A percentile compares a stretch with the other conserved stretches of the same genome.
phyloP scores from a whole-genome alignment of 2,888 invertebrate species.

The Abrostola tripartita region DNA sequence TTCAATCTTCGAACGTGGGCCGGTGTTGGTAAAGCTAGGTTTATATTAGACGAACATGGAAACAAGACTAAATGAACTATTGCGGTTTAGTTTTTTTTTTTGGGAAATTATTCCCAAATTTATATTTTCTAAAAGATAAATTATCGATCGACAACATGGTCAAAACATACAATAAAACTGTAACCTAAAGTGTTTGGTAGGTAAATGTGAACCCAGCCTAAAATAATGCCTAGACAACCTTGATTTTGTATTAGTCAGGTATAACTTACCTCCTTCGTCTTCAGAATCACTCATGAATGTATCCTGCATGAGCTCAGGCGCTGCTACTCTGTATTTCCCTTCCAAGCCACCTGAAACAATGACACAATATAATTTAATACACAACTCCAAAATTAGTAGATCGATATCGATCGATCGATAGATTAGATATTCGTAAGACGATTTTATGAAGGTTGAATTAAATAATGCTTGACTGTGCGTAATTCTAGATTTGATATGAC shows the following conservation, averaged over 20 bases:
- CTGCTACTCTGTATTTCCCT: constrained; percentile 98
- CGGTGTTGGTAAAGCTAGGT: neutral
- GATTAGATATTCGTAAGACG: no score
- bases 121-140: no score
- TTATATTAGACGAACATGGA: neutral
- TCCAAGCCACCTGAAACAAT: constrained; percentile 90
- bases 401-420: no score
- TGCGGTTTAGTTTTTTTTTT: no score
- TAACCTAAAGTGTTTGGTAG: neutral
- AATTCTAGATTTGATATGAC: no score
- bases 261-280: constrained; percentile 96
- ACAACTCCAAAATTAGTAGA: neutral
- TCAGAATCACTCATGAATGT: constrained; percentile 99
- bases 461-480: no score
- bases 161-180: no score
- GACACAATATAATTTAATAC: constrained; percentile 4
- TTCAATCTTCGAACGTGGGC: constrained; percentile 31
- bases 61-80: neutral
- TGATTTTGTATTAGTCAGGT: constrained; percentile 3
- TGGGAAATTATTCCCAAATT: neutral
- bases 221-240: neutral
- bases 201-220: neutral
- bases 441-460: no score
- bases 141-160: no score
- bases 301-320: constrained; percentile 99